Base-by-base conservation (phyloP, 2,113 vertebrate genomes). In the Antigone vipio region DNA sequence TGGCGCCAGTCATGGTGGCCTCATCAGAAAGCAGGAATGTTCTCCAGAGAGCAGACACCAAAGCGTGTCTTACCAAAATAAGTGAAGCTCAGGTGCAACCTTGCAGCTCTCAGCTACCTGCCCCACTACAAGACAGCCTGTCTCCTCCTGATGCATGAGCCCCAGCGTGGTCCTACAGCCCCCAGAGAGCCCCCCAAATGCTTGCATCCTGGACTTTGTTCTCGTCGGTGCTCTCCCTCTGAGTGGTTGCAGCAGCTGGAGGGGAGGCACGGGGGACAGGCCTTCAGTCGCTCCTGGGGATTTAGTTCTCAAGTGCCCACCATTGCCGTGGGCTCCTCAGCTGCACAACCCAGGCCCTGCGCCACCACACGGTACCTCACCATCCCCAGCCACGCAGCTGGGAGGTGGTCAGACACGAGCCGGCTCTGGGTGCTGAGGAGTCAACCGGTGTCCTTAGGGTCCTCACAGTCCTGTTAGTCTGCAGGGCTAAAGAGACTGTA, bases 191-290 rank as follows among this genome's bases (percentile, higher is more conserved):
- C 40, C 24, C 52, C 52, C 27, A 53, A 29, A 16, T 16, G 26
- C 26, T 16, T 15, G 26, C 6, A 29, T 53, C 52, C 52, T 50
- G 42, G 35, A 49, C 26, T 50, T 84, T 21, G 24, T 16, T 60
- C 32, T 55, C 42, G 20, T 52, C 1, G 2, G 42, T 9, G 50
- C 24, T 35, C 12, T 81, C 35, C 58, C 38, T 50, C 62, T 27
- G 47, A 62, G 63, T 9, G 34, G 29, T 20, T 40, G 35, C 79
- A 55, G 23, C 26, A 40, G 21, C 47, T 73, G 76, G 45, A 80
- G 66, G 30, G 18, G 13, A 82, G 24, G 27, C 62, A 53, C 0
- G 0, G 32, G 16, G 24, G 24, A 72, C 42, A 1, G 1, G 49
- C 40, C 67, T 76, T 40, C 26, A 52, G 44, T 9, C 34, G 32